Evolutionary conservation across 1,140 invertebrate species (phyloP).

Genomic region (Drosophila triauraria): DNA sequence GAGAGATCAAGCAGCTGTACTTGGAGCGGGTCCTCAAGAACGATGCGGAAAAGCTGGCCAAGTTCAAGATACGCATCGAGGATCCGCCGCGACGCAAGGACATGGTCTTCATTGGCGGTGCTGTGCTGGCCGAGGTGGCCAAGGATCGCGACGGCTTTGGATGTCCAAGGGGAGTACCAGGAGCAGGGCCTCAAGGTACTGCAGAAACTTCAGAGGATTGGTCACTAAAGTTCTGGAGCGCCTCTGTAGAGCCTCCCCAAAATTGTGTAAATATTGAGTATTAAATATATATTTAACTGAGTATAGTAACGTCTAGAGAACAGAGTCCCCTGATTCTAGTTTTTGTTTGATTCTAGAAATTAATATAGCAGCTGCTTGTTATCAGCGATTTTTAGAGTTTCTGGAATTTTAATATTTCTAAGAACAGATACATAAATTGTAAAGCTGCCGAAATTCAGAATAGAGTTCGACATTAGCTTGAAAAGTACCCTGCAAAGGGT

Average conservation of each 20-base stretch:
- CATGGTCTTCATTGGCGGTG: conserved; percentile 99
- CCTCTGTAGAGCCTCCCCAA: neutral
- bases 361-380: too few relatives aligned
- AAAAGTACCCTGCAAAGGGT: too few relatives aligned
- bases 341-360: too few relatives aligned
- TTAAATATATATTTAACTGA: neutral
- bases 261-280: neutral
- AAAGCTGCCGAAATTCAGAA: too few relatives aligned
- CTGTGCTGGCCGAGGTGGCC: conserved; percentile 98
- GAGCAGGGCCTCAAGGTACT: conserved; percentile 90
- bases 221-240: conserved; percentile 21
- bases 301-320: neutral
- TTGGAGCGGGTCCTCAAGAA: conserved; percentile 98
- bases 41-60: conserved; percentile 95
- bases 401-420: too few relatives aligned
- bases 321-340: neutral
- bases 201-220: conserved; percentile 78
- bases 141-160: conserved; percentile 98
- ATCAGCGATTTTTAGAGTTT: too few relatives aligned
- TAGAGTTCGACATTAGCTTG: too few relatives aligned
- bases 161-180: conserved; percentile 96
- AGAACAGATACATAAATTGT: too few relatives aligned
- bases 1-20: conserved; percentile 99
- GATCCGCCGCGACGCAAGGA: conserved; percentile 99
- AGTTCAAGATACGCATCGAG: conserved; percentile 99